Evolutionary conservation across 2,797 vertebrate species (phyloP).

Genomic region (Salarias fasciatus): DNA sequence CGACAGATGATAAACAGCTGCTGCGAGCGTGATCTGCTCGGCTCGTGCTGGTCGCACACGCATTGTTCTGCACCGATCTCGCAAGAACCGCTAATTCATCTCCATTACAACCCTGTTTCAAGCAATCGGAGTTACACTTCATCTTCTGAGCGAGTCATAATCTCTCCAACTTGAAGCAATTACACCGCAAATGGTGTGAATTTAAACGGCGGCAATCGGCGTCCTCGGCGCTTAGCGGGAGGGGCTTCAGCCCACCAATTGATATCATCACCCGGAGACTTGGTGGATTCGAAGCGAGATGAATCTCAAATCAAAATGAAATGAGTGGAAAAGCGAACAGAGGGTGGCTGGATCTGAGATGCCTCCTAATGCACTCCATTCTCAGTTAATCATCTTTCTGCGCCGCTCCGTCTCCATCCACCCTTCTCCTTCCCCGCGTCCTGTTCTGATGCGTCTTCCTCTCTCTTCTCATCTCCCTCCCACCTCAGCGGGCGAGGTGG

Average conservation of each 20-base stretch:
- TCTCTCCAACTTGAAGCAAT: conserved; percentile 59
- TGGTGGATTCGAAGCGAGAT: conserved; percentile 61
- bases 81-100: conserved; percentile 17
- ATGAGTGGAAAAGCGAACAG: conserved; percentile 30
- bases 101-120: conserved; percentile 36
- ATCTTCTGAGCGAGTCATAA: conserved; percentile 52
- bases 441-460: conserved; percentile 11
- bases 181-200: conserved; percentile 52
- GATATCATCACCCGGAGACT: conserved; percentile 54
- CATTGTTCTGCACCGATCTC: conserved; percentile 13
- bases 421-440: neutral
- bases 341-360: neutral
- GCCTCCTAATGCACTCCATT: conserved; percentile 41
- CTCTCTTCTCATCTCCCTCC: conserved; percentile 18
- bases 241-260: conserved; percentile 41
- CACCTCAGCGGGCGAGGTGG: conserved; percentile 48
- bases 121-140: conserved; percentile 28
- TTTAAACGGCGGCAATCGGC: conserved; percentile 47
- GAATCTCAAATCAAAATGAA: conserved; percentile 70
- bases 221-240: conserved; percentile 43
- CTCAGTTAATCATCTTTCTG: conserved; percentile 56
- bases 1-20: neutral
- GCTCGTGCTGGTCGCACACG: neutral
- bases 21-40: neutral
- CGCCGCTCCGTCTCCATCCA: conserved; percentile 19